Base-by-base conservation (phyloP, 2,888 invertebrate species). In the Hirtodrosophila confusa region DNA sequence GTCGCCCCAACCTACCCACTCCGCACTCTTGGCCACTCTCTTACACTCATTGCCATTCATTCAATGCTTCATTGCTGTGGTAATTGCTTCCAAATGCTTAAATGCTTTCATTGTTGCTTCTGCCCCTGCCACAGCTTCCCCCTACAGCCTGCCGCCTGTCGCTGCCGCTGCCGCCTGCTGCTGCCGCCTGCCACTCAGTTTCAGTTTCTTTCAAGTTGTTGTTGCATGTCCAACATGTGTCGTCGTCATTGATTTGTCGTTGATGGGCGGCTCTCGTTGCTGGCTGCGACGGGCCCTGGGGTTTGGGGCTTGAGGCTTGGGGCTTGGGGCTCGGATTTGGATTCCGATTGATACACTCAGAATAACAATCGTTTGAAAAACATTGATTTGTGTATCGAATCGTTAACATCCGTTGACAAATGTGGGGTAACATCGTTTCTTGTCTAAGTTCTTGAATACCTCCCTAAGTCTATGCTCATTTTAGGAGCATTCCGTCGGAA, bases 11-110 rank as follows among this genome's bases (percentile, higher is more conserved):
- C 10, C 29, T 44, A 17, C 17, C 17, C 17, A 17, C n/a, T 17
- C 17, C 17, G 17, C 17, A 17, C 17, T 17, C 17, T 17, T 17
- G 17, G 17, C 17, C 17, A 17, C 17, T 17, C 17, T 17, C 17
- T 17, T 17, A 17, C 17, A 17, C 17, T 17, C 17, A 17, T 17
- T 17, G 17, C 17, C 17, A 78, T 86, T 73, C 88, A 87, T 85
- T 78, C 79, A 78, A 77, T 77, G 86, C 88, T 76, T 80, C 86
- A 87, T 76, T 89, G 86, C 88, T 71, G 72, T 69, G 77, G 88
- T 89, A 89, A 89, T 88, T 89, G 88, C 88, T 88, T 83, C 84
- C 84, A 86, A 89, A 86, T 88, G 86, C 80, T 84, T 84, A 88
- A 88, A 84, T 78, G 86, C 88, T 75, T 76, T 73, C 76, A 78